Evolutionary conservation across 1,140 invertebrate species (phyloP), one percentile per base, ranked within the genome.

Genomic region (Aphelinus atriplicis): DNA sequence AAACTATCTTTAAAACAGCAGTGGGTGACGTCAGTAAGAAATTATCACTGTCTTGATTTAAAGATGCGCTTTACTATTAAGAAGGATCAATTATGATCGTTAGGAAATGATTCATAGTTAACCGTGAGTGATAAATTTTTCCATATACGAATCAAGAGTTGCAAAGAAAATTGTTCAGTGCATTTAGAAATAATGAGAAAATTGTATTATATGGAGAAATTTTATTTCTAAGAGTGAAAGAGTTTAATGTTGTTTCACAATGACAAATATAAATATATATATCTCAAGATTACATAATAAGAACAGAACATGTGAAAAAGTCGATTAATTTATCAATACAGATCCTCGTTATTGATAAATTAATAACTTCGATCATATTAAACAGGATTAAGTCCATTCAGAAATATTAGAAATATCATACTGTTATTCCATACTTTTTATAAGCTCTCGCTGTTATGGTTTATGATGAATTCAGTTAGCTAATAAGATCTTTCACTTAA

Each of bases 101-200:
- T 26, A 26, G 26, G 26, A 26, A 26, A 26, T 26, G 26, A 26
- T 26, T 26, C 26, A 26, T 26, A 26, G 26, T 26, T 42, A 7
- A 71, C 7, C 53, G 43, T 48, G 69, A 60, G n/a, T 65, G 64
- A 26, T 26, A 57, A 64, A 57, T 1, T 26, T 48, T 58, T 65
- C 58, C 7, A 5, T 5, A 10, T 26, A 60, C 46, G 7, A 1
- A 63, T 62, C 50, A 62, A 68, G 58, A 42, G 48, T 62, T 74
- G 50, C 51, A 68, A 68, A 26, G 63, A 6, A 56, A 74, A 61
- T 26, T 9, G 55, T 62, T 58, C 68, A 26, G 65, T 42, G 65
- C 51, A 48, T 26, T 56, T 74, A 68, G 72, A 7, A 68, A 68
- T 2, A 10, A 7, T 68, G 68, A 68, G 65, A 42, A 74, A 68